These are phyloP conservation scores for Cheilosia scutellata DNA, from an alignment of 2,888 invertebrate species.

Conservation along the genomic window DNA sequence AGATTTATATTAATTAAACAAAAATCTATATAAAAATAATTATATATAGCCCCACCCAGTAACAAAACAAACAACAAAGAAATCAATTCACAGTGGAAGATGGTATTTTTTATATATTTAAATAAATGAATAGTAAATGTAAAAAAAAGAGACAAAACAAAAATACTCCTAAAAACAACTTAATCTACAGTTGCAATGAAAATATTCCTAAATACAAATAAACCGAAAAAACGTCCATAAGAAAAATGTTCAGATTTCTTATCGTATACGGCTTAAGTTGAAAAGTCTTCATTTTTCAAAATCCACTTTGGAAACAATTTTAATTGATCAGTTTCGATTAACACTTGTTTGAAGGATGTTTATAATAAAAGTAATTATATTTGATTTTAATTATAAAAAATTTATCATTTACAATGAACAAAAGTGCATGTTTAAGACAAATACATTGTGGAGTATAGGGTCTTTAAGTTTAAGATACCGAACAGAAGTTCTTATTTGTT, in stretches of 20 bases:
- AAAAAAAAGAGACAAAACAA: slow-evolving; percentile 38
- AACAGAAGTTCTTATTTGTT: background rate
- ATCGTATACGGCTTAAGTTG: slow-evolving; percentile 63
- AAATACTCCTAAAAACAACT: slow-evolving; percentile 73
- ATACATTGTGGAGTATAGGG: slow-evolving; percentile 48
- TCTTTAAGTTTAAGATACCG: background rate
- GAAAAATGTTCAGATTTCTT: slow-evolving; percentile 74
- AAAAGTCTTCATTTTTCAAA: slow-evolving; percentile 69
- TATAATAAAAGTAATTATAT: slow-evolving; percentile 57
- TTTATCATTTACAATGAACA: slow-evolving; percentile 64
- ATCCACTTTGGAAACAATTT: slow-evolving; percentile 70
- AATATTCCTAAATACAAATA: slow-evolving; percentile 74
- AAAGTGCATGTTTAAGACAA: slow-evolving; percentile 70
- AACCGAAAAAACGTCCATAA: slow-evolving; percentile 75
- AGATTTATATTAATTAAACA: slow-evolving; percentile 72
- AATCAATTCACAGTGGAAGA: slow-evolving; percentile 72
- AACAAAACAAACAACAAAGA: slow-evolving; percentile 63
- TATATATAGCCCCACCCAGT: slow-evolving; percentile 75
- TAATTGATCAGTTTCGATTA: slow-evolving; percentile 58
- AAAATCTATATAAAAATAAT: slow-evolving; percentile 63
- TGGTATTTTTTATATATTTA: slow-evolving; percentile 77
- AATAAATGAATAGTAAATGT: slow-evolving; percentile 67
- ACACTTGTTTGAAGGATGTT: slow-evolving; percentile 69
- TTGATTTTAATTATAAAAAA: slow-evolving; percentile 50
- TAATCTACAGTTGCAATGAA: slow-evolving; percentile 74